These are phyloP conservation scores for Chamaetylas fuelleborni DNA, from an alignment of 2,113 vertebrate genomes.

Conservation along the genomic window DNA sequence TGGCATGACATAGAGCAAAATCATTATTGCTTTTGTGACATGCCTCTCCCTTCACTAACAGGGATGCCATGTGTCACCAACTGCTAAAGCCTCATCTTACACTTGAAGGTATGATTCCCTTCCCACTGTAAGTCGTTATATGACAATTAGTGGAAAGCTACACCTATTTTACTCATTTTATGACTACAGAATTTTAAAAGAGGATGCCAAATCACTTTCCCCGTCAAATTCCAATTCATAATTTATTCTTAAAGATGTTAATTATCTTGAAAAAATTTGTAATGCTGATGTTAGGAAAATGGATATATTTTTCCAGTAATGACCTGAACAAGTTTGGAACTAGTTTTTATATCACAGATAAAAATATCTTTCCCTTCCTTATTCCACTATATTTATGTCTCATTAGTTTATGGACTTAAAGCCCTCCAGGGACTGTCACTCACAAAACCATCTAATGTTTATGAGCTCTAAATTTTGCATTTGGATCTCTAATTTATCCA, in stretches of 20 bases:
- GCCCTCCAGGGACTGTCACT: conserved; percentile 71
- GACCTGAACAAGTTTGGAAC: conserved; percentile 40
- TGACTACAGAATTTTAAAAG: neutral
- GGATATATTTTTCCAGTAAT: conserved; percentile 33
- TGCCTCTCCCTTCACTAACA: neutral
- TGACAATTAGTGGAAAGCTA: neutral
- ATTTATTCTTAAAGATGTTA: neutral
- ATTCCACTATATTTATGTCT: conserved; percentile 64
- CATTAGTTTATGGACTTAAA: conserved; percentile 66
- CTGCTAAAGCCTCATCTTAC: neutral
- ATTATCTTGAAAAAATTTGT: neutral
- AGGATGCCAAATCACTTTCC: neutral
- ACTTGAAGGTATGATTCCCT: neutral
- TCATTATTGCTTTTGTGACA: neutral
- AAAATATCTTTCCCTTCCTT: conserved; percentile 52
- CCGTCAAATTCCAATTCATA: neutral
- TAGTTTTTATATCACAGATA: conserved; percentile 58
- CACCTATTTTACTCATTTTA: neutral
- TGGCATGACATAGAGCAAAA: conserved; percentile 25
- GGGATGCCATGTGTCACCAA: neutral
- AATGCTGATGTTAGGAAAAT: conserved; percentile 14
- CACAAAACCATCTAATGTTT: conserved; percentile 66
- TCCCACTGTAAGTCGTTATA: neutral
- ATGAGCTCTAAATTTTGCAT: conserved; percentile 64
- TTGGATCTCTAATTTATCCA: conserved; percentile 65